Percentiles rank a stretch among this genome's conserved stretches.
Evolutionary conservation across 2,888 invertebrate species (phyloP).

Genomic region (Anodontia alba): DNA sequence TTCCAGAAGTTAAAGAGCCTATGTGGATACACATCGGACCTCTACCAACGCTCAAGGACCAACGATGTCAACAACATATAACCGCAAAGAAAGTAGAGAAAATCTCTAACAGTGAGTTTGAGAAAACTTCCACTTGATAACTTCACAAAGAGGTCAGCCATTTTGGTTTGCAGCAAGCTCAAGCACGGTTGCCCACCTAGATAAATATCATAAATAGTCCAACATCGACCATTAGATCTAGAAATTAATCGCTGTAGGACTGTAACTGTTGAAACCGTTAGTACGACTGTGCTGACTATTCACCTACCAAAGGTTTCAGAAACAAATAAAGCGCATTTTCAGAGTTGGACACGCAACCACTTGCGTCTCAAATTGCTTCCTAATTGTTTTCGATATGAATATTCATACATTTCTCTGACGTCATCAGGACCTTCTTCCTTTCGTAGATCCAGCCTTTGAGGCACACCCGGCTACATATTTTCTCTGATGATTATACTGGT

Average conservation of each 20-base stretch:
- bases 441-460: too few species aligned
- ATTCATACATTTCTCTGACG: neutral
- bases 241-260: neutral
- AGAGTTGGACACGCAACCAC: neutral
- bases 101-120: too few species aligned
- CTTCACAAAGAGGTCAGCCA: neutral
- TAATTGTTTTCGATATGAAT: conserved; percentile 15
- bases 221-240: neutral
- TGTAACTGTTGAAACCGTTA: neutral
- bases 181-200: conserved; percentile 7
- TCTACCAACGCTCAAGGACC: too few species aligned
- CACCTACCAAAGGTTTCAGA: neutral
- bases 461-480: too few species aligned
- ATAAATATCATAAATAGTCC: neutral
- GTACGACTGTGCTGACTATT: neutral
- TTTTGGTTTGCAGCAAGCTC: neutral
- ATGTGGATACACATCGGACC: too few species aligned
- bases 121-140: too few species aligned
- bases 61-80: too few species aligned
- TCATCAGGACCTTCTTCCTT: too few species aligned
- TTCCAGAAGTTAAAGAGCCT: too few species aligned
- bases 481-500: too few species aligned
- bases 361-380: conserved; percentile 17
- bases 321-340: neutral
- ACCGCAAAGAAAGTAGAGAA: too few species aligned